A percentile compares a stretch with the other conserved stretches of the same genome.
These are phyloP conservation scores for Dromococcyx pavoninus DNA, from an alignment of 2,797 vertebrate genomes.

Conservation along the genomic window DNA sequence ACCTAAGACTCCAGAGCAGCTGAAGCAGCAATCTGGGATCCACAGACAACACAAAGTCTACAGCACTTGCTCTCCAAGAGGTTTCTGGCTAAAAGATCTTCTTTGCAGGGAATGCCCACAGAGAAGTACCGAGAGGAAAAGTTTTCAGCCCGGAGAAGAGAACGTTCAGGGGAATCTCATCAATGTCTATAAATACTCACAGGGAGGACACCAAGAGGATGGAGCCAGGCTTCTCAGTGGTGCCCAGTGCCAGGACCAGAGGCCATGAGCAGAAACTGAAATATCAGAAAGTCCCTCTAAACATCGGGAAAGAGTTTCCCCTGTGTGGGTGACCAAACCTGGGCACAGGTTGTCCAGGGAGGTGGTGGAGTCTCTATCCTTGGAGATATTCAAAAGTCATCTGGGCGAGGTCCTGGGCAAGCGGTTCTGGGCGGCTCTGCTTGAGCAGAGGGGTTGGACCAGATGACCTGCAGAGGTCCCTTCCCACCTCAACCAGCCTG, in stretches of 20 bases:
- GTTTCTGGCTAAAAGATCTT: neutral
- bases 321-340: neutral
- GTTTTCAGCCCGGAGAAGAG: neutral
- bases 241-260: neutral
- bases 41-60: neutral
- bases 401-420: neutral
- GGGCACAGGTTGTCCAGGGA: neutral
- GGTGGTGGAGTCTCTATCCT: neutral
- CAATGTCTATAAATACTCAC: accelerated
- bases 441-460: neutral
- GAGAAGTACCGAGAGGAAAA: neutral
- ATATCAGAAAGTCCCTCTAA: neutral
- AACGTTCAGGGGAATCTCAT: neutral
- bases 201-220: neutral
- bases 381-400: neutral
- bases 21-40: neutral
- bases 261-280: neutral
- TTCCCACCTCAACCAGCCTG: neutral
- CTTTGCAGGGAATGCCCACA: neutral
- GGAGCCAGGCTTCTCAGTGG: neutral
- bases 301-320: too few species aligned
- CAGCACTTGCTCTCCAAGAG: neutral
- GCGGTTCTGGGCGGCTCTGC: neutral
- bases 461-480: neutral
- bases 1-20: neutral